Percentiles rank a stretch among this genome's conserved stretches.
Conservation (phyloP, 1,140 invertebrate species). For the Solen grandis region DNA sequence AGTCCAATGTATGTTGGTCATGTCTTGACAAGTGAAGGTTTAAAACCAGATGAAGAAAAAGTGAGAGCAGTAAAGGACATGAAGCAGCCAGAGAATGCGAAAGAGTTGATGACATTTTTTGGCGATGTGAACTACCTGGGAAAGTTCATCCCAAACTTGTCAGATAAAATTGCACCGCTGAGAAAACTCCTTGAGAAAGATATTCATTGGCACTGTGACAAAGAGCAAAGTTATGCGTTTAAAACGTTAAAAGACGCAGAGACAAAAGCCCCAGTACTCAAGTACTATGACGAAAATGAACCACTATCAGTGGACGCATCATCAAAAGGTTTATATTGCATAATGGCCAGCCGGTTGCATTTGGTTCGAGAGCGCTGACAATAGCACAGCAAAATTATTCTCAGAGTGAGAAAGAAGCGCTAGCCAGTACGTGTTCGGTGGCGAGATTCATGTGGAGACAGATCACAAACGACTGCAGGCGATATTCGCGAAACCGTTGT, state of each 20-base stretch:
- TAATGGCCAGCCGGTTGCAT: conserved; percentile 69
- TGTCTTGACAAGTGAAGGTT: conserved; percentile 64
- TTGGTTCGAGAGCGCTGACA: conserved; percentile 76
- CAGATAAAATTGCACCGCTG: conserved; percentile 27
- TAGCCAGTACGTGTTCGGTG: conserved; percentile 81
- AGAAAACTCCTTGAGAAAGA: conserved; percentile 14
- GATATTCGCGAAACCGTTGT: conserved; percentile 54
- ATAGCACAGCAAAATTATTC: conserved; percentile 75
- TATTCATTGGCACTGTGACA: conserved; percentile 41
- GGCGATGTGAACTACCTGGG: conserved; percentile 76
- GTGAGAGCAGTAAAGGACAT: conserved; percentile 69
- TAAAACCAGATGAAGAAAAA: conserved; percentile 75
- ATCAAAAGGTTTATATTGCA: conserved; percentile 58
- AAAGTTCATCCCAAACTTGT: conserved; percentile 71
- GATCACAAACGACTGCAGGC: conserved; percentile 60
- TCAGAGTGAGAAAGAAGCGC: conserved; percentile 76
- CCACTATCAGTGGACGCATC: conserved; percentile 50
- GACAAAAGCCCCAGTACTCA: conserved; percentile 38
- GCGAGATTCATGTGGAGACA: conserved; percentile 59
- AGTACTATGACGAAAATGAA: conserved; percentile 47
- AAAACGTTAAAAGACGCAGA: conserved; percentile 57
- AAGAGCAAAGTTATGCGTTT: conserved; percentile 43
- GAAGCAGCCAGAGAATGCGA: conserved; percentile 27
- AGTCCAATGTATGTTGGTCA: conserved; percentile 62
- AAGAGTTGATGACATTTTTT: conserved; percentile 43